Conservation (phyloP, 1,140 invertebrate genomes). For the Microplitis demolitor region DNA sequence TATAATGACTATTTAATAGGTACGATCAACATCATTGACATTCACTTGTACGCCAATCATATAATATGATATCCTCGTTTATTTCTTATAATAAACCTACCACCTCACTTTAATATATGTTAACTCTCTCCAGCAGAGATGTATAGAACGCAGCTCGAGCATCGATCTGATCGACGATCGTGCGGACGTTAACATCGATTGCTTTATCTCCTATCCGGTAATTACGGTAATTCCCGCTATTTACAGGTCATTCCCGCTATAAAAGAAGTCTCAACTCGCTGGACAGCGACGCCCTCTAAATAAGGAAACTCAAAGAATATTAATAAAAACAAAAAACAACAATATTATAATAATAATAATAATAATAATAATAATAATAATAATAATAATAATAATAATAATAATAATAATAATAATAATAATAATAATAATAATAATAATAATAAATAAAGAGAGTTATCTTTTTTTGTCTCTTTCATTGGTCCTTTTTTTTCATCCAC, state of each 20-base stretch:
- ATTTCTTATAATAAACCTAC: background rate
- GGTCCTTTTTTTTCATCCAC: no score
- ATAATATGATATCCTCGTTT: background rate
- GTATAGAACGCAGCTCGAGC: background rate
- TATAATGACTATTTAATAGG: background rate
- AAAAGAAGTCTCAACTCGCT: constrained; percentile 10
- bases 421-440: no score
- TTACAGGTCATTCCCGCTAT: constrained; percentile 35
- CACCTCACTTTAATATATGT: background rate
- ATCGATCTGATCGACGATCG: constrained; percentile 23
- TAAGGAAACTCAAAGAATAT: no score
- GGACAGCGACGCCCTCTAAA: background rate
- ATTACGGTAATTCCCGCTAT: constrained; percentile 41
- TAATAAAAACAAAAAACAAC: background rate
- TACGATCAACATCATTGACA: background rate
- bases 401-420: no score
- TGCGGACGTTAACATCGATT: constrained; percentile 31
- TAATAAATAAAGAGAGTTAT: no score
- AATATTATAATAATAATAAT: no score
- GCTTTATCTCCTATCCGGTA: constrained; percentile 35
- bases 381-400: no score
- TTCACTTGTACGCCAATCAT: background rate
- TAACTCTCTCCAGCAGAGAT: no score
- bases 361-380: no score
- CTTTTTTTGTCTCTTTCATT: no score